Evolutionary conservation across 2,888 invertebrate genomes (phyloP).

Genomic region (Chrysodeixis includens): DNA sequence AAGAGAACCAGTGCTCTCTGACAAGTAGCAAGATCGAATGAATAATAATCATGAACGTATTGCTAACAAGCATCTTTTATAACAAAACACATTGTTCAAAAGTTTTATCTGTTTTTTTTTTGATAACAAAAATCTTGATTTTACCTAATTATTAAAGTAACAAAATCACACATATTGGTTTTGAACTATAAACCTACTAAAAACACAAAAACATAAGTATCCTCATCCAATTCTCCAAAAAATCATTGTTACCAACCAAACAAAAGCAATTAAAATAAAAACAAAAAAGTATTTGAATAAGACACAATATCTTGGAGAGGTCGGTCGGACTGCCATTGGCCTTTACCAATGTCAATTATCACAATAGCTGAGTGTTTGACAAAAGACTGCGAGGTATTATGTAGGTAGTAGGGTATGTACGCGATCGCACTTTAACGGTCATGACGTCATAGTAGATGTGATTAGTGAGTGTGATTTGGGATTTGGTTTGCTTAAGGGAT

Average conservation of each 20-base stretch:
- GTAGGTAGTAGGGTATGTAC: constrained; percentile 34
- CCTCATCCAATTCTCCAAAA: background rate
- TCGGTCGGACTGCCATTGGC: constrained; percentile 73
- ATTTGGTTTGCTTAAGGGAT: too few relatives aligned
- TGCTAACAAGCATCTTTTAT: too few relatives aligned
- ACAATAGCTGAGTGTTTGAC: constrained; percentile 60
- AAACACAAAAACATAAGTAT: background rate
- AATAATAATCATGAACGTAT: too few relatives aligned
- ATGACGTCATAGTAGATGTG: background rate
- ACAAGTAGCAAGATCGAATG: too few relatives aligned
- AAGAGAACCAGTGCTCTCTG: too few relatives aligned
- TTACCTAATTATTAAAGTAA: too few relatives aligned
- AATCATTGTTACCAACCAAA: constrained; percentile 11
- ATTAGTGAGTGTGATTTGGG: too few relatives aligned
- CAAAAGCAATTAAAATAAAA: constrained; percentile 36
- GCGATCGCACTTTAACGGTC: constrained; percentile 1
- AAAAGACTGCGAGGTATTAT: constrained; percentile 52
- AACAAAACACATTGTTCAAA: too few relatives aligned
- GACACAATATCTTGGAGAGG: constrained; percentile 67
- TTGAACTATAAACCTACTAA: too few relatives aligned
- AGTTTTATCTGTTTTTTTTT: too few relatives aligned
- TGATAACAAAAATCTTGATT: too few relatives aligned
- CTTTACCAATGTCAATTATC: constrained; percentile 77
- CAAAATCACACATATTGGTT: too few relatives aligned
- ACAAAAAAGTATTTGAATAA: constrained; percentile 41